Evolutionary conservation across 2,888 invertebrate genomes (phyloP), one percentile per base, ranked within the genome.

Genomic region (Acleris laterana): DNA sequence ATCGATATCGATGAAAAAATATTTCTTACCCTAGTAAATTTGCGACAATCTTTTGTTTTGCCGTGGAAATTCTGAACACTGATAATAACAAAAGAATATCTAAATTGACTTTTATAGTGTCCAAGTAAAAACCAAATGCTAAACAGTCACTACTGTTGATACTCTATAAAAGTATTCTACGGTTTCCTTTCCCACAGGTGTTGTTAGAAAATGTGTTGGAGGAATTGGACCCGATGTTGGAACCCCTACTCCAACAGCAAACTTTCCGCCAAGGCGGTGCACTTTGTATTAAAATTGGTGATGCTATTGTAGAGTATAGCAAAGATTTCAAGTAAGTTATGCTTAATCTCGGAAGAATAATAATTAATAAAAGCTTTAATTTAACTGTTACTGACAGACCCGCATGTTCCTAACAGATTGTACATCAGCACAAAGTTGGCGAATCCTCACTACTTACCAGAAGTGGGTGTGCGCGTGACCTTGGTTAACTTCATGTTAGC

Each of bases 401-500:
- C 5, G 13, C 4, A 4, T 38, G 13, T 38, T 38, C 13, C 13
- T 13, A 38, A 38, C 38, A 96, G 98, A 76, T 94, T 99, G 70
- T 99, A 98, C 83, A 97, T 99, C 74, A 98, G 98, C 19, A 98
- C 99, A 3, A 98, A 98, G 82, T 88, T 98, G 53, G 94, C 97
- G 20, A 99, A 98, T 90, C 99, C 99, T 0, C 98, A 98, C 87
- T 99, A 98, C 83, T 86, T 98, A 62, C 98, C 99, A 0, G 99
- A 99, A 90, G 95, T 98, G 5, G 97, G 98, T 0, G 98, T 98
- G 0, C 98, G 98, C 84, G 96, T 97, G 7, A 97, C 98, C 0
- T 84, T 99, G 20, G 94, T 99, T 3, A 98, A 98, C 90, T 99
- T 99, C 81, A 97, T 98, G 96, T 96, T 99, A 74, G 98, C 98